A percentile compares a stretch with the other conserved stretches of the same genome.
phyloP scores from a whole-genome alignment of 1,140 invertebrate species.

The Drusus annulatus region DNA sequence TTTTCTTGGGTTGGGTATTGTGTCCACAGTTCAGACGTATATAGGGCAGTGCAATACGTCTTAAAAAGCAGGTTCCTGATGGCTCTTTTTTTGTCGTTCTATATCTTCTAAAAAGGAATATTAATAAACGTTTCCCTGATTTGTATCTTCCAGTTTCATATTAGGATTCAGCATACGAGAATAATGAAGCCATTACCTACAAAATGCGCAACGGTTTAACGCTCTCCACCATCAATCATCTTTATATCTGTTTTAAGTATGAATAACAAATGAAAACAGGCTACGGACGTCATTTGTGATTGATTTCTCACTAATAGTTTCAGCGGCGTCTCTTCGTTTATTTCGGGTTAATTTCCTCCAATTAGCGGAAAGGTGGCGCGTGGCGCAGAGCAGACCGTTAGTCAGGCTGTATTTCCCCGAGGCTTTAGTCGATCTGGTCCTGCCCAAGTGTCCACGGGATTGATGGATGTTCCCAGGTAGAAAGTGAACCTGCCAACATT shows the following conservation, averaged over 20 bases:
- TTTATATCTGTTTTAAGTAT: neutral
- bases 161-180: too few species aligned
- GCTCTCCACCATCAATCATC: neutral
- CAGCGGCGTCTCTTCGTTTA: neutral
- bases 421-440: too few species aligned
- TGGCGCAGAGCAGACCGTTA: neutral
- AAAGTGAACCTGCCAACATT: neutral
- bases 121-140: too few species aligned
- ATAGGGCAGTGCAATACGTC: too few species aligned
- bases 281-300: neutral
- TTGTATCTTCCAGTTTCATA: too few species aligned
- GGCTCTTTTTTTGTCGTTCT: too few species aligned
- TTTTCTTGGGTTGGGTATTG: too few species aligned
- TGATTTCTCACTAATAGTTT: constrained; percentile 16
- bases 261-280: neutral
- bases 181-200: neutral
- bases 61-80: too few species aligned
- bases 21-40: too few species aligned
- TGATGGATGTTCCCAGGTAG: neutral
- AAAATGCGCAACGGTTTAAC: neutral
- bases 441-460: neutral
- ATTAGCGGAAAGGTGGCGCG: neutral
- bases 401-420: neutral
- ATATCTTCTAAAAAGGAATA: too few species aligned
- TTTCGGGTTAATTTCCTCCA: neutral